Evolutionary conservation across 2,888 invertebrate genomes (phyloP), one percentile per base, ranked within the genome.

Genomic region (Argyresthia albistria): DNA sequence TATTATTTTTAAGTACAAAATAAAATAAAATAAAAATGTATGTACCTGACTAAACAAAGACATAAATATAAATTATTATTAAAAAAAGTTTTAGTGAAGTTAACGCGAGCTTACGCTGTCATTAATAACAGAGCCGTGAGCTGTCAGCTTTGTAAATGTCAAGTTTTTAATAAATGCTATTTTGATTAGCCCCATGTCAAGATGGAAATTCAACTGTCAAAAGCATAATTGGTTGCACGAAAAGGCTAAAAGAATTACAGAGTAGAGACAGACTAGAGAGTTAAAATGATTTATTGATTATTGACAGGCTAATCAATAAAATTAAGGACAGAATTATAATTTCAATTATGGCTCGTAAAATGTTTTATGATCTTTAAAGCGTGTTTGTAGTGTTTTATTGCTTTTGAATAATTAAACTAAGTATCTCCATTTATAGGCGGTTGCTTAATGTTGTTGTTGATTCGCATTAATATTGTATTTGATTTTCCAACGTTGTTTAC

Each of bases 181-280:
- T 87, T 88, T 88, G 89, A 90, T 89, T 89, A 89, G 88, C 89
- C 89, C 88, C 83, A 82, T 81, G 88, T 88, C 88, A 86, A 83
- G 84, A 87, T 77, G 76, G 79, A 86, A 83, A 86, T 82, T 88
- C 78, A 87, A 80, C 88, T 89, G 89, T 89, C 88, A 86, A 76
- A 83, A 82, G 69, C 77, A 76, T 88, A 88, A 89, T 89, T 89
- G 88, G 88, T 83, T 77, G 73, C 75, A 74, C 70, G 76, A 72
- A 79, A 73, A 72, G 73, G 66, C 67, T 59, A 67, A 60, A 63
- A 67, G 76, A 69, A 76, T 71, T 72, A 69, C 69, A 48, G 48
- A 37, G 48, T 36, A 39, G 11, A 12, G 37, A 25, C 25, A 25
- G 25, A 25, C 2, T 25, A 25, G 25, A 25, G 25, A 25, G 25